These are phyloP conservation scores for Trichomalopsis sarcophagae DNA, from an alignment of 1,140 invertebrate species.

Conservation along the genomic window DNA sequence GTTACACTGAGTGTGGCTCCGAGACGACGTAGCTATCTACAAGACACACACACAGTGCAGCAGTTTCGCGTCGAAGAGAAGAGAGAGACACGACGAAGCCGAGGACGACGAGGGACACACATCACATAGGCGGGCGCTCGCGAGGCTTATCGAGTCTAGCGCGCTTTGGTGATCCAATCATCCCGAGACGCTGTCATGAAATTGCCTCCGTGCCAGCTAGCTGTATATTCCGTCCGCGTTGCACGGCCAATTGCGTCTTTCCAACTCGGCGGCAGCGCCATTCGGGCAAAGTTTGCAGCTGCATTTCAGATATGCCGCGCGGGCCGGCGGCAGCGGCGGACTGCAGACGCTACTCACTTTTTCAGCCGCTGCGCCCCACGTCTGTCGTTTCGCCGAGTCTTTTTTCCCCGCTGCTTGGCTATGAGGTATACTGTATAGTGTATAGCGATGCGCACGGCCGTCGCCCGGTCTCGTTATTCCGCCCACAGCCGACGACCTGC, in stretches of 20 bases:
- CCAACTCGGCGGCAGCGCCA: conserved; percentile 53
- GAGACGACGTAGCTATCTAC: background rate
- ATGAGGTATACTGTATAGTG: too few species aligned
- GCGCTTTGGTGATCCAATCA: conserved; percentile 69
- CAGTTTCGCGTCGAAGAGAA: background rate
- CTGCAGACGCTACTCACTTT: background rate
- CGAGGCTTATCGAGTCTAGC: conserved; percentile 62
- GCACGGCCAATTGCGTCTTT: conserved; percentile 62
- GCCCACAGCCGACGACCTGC: too few species aligned
- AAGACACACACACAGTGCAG: background rate
- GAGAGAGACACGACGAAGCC: background rate
- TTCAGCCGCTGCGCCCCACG: background rate
- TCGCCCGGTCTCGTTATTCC: too few species aligned
- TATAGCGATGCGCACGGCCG: too few species aligned
- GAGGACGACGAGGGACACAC: conserved; percentile 16
- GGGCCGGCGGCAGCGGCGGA: too few species aligned
- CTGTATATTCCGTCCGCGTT: conserved; percentile 61
- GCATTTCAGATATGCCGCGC: conserved; percentile 20
- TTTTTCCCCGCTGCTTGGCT: background rate
- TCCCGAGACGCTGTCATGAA: conserved; percentile 69
- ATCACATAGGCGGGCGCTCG: background rate
- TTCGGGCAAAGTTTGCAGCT: conserved; percentile 20
- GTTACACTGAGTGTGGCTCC: background rate
- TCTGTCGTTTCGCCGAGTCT: background rate
- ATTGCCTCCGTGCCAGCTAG: conserved; percentile 63